Evolutionary conservation across 1,140 invertebrate genomes (phyloP), one percentile per base, ranked within the genome.

Genomic region (Nephila pilipes): DNA sequence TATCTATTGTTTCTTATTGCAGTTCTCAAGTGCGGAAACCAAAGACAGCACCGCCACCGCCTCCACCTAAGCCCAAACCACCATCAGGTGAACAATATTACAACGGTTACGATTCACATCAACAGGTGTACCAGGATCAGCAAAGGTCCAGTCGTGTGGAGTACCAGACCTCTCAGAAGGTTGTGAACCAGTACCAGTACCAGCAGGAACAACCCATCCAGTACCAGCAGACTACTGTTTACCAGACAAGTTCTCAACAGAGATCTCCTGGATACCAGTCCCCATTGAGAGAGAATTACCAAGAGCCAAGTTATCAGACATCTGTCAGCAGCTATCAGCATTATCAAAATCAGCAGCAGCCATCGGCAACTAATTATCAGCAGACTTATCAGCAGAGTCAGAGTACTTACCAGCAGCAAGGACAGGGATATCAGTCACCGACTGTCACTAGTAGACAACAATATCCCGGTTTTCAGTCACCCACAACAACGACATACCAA

Each of bases 21-120:
- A 87, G 55, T 60, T 4, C 58, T 58, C 81, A 83, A 54, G 90
- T 92, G 1, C 25, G 25, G 1, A 92, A 92, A 69, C 90, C 90
- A 22, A 92, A 85, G 25, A 36, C 79, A 16, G 90, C 90, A 25
- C 90, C 90, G 12, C n/a, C 46, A 46, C 90, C 90, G 2, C 90
- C 90, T 10, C 90, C 90, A 4, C 90, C 90, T 1, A 92, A 92
- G 20, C 90, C 90, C 5, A 92, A 92, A n/a, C 80, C 90, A 75
- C 90, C 90, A 6, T 65, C 81, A 38, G 22, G 38, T 20, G 90
- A 92, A 36, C n/a, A 92, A 3, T n/a, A 85, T 6, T 75, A 85
- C 63, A 92, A 92, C 90, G 90, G 90, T 16, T 92, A 85, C 63
- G 89, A 91, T 22, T 65, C 63, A 10, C 90, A 91, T 54, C 90